phyloP scores from a whole-genome alignment of 1,140 invertebrate genomes.

The Nasonia giraulti region DNA sequence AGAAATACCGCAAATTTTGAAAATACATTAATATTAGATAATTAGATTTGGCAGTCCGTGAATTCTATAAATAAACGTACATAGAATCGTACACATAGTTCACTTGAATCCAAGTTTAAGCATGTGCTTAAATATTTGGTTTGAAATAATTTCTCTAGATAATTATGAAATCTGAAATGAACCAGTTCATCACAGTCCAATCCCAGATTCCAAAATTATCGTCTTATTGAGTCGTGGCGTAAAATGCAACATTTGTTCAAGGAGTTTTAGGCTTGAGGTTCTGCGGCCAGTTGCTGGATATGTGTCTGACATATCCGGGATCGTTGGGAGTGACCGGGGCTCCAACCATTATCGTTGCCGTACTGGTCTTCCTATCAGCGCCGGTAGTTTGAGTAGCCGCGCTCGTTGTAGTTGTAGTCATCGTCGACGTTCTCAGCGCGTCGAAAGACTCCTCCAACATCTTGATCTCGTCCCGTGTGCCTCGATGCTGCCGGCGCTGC shows the following conservation, averaged over 20 bases:
- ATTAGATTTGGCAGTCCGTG: neutral
- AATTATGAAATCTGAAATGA: neutral
- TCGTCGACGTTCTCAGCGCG: conserved; percentile 71
- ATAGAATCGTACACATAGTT: neutral
- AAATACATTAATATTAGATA: neutral
- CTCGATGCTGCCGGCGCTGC: conserved; percentile 9
- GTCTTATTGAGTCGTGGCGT: no score
- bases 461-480: conserved; percentile 66
- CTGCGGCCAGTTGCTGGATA: conserved; percentile 79
- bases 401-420: conserved; percentile 63
- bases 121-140: neutral
- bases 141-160: neutral
- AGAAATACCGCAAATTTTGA: no score
- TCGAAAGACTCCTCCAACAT: conserved; percentile 72
- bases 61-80: neutral
- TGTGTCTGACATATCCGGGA: conserved; percentile 82
- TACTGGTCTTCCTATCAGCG: neutral
- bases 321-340: conserved; percentile 77
- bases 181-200: no score
- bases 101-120: neutral
- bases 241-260: neutral
- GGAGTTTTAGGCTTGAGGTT: neutral
- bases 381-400: conserved; percentile 51
- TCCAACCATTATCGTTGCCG: neutral
- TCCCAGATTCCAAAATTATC: no score